A percentile compares a stretch with the other conserved stretches of the same genome.
Conservation (phyloP, 2,888 invertebrate species). For the Agrochola lychnidis region DNA sequence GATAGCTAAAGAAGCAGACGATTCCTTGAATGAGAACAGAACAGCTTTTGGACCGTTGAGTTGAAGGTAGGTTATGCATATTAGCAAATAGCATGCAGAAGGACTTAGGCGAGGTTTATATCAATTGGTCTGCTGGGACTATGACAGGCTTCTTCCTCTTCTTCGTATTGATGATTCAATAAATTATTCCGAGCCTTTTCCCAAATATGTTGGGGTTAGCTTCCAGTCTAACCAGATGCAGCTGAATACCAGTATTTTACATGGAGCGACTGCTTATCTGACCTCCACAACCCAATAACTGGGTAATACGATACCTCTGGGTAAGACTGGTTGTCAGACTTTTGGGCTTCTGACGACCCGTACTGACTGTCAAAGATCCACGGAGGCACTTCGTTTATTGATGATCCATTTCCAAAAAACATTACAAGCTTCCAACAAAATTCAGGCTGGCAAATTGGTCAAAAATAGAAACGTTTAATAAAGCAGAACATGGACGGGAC, state of each 20-base stretch:
- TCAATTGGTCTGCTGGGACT: not conserved
- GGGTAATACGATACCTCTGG: not conserved
- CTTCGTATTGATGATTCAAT: not conserved
- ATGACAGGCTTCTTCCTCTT: not conserved
- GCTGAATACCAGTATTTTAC: too few species aligned
- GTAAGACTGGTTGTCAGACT: not conserved
- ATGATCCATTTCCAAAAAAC: too few species aligned
- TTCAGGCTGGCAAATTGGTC: not conserved
- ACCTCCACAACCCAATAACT: too few species aligned
- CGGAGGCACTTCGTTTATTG: not conserved
- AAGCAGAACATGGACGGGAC: not conserved
- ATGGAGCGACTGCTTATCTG: too few species aligned
- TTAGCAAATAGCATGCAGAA: not conserved
- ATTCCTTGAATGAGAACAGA: slow-evolving; percentile 1
- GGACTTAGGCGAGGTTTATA: not conserved
- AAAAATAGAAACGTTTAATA: not conserved
- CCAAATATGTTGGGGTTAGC: too few species aligned
- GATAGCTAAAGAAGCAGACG: not conserved
- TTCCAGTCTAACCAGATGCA: too few species aligned
- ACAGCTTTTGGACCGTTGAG: not conserved
- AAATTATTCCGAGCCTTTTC: too few species aligned
- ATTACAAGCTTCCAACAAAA: not conserved
- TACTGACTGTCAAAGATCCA: not conserved
- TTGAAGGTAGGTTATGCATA: not conserved
- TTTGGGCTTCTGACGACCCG: not conserved